These are phyloP conservation scores for Chironomus tentans DNA, from an alignment of 2,888 invertebrate species.

Conservation along the genomic window DNA sequence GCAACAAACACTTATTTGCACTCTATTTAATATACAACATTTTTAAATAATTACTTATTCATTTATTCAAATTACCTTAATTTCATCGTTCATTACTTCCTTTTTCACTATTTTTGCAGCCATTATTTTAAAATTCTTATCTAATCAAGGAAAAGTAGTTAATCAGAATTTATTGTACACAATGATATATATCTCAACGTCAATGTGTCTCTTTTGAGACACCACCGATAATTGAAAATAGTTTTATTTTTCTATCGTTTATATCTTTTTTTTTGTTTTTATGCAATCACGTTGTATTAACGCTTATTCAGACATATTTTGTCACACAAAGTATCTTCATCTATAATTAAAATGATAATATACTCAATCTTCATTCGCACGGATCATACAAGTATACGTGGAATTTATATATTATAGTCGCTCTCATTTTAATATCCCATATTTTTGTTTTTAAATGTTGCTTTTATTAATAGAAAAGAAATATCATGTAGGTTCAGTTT, in stretches of 20 bases:
- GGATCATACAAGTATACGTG: not conserved
- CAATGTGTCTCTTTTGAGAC: no score
- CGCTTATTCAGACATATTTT: not conserved
- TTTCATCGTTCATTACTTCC: slow-evolving; percentile 63
- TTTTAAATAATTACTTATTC: no score
- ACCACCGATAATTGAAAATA: no score
- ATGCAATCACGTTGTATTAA: no score
- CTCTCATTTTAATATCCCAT: not conserved
- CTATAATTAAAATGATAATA: not conserved
- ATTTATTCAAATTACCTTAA: slow-evolving; percentile 50
- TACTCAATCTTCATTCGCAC: not conserved
- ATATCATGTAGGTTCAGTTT: not conserved
- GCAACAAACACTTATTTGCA: not conserved
- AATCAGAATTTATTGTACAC: not conserved
- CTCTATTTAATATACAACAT: not conserved
- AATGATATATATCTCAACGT: not conserved
- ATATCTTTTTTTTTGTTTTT: not conserved
- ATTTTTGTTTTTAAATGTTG: slow-evolving; percentile 1
- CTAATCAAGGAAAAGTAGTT: not conserved
- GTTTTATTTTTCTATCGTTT: not conserved
- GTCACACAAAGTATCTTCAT: not conserved
- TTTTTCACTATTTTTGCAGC: slow-evolving; percentile 45
- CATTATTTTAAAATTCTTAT: not conserved
- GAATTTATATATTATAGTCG: not conserved
- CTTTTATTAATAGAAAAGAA: slow-evolving; percentile 21